Evolutionary conservation across 2,797 vertebrate genomes (phyloP), one percentile per base, ranked within the genome.

Genomic region (Aphelocoma californica): DNA sequence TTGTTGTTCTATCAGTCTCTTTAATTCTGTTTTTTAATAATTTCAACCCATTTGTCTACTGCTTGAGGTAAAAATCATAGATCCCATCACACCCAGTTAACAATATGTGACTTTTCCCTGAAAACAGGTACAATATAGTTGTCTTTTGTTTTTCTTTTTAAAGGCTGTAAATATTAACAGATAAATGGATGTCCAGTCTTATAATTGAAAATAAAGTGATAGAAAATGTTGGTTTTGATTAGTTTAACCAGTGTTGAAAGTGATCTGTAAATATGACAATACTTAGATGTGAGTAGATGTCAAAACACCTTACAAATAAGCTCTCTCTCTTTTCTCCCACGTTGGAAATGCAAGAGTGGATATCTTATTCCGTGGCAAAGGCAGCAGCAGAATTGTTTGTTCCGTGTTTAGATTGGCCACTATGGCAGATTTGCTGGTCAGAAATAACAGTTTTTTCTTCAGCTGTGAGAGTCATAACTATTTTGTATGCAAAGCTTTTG

Each of bases 281-380:
- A 78, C 18, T 4, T 44, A 47, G 11, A 25, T 54, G 9, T 44
- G 31, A 90, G 28, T 23, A 26, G 26, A 16, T 84, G 48, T 79
- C 32, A 26, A 19, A 92, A 47, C 58, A 61, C 21, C 28, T 34
- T 74, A 57, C 10, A 75, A 42, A 45, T 58, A 56, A 58, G 38
- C 12, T 50, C 3, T 3, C 6, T 48, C 4, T 38, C 50, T 73
- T 48, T 64, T 51, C 45, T 67, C 31, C 50, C 45, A 5, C 7
- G 4, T 57, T 0, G 0, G 15, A 36, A 53, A n/a, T 12, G 23
- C 28, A 36, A 38, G 38, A 61, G 25, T 7, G 26, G 38, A 7
- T 64, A 18, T 18, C 45, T 71, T 26, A 6, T 16, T 65, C 12
- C 0, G 10, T 51, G 31, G 25, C 61, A 81, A 70, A 67, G 56